A percentile compares a stretch with the other conserved stretches of the same genome.
Evolutionary conservation across 1,140 invertebrate species (phyloP).

Genomic region (Leptinotarsa defecta): DNA sequence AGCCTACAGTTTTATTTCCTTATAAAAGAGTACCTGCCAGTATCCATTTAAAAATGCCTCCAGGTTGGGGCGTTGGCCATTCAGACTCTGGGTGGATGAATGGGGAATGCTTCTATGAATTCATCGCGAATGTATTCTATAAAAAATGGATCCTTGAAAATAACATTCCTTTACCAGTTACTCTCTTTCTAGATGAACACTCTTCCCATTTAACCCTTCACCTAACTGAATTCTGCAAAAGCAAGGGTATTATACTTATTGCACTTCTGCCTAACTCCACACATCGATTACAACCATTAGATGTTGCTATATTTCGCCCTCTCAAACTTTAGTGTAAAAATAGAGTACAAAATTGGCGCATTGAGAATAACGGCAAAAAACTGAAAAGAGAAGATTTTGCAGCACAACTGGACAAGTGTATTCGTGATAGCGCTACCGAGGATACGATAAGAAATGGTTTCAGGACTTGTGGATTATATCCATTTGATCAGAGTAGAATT

Average conservation of each 20-base stretch:
- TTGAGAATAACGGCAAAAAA: constrained; percentile 31
- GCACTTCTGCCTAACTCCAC: constrained; percentile 55
- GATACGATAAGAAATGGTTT: constrained; percentile 27
- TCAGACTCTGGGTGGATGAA: constrained; percentile 56
- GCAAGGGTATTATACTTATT: constrained; percentile 54
- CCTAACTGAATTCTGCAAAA: constrained; percentile 37
- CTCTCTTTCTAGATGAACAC: constrained; percentile 55
- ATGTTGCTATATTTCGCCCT: constrained; percentile 52
- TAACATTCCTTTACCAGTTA: constrained; percentile 47
- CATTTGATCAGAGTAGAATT: too few species aligned
- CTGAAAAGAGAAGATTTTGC: constrained; percentile 23
- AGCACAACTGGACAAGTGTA: constrained; percentile 4
- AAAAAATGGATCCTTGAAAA: constrained; percentile 48
- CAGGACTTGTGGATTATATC: too few species aligned
- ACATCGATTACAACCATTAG: constrained; percentile 56
- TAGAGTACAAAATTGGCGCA: constrained; percentile 41
- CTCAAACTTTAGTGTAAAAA: constrained; percentile 50
- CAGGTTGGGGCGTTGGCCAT: constrained; percentile 50
- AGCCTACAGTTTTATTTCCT: constrained; percentile 15
- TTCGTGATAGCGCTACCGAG: neutral
- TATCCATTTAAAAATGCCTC: constrained; percentile 11
- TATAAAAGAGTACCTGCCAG: constrained; percentile 17
- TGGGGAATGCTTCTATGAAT: constrained; percentile 54
- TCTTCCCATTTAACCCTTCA: constrained; percentile 48
- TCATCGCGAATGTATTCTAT: constrained; percentile 53